A percentile compares a stretch with the other conserved stretches of the same genome.
phyloP scores from a whole-genome alignment of 2,113 vertebrate genomes.

The Tetrax tetrax region DNA sequence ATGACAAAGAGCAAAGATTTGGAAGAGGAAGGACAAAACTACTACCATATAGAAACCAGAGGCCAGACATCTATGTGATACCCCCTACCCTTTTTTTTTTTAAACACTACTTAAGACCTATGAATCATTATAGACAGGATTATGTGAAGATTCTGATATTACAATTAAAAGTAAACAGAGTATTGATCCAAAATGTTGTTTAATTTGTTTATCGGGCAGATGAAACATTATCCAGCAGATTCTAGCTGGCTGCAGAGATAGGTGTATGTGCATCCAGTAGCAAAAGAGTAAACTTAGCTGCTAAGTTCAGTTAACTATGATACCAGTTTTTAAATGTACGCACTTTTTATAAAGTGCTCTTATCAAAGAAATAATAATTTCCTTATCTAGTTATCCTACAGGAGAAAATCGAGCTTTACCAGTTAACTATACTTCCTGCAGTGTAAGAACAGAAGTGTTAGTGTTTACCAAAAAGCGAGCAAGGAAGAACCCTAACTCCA shows the following conservation, averaged over 20 bases:
- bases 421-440: background rate
- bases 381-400: background rate
- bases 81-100: background rate
- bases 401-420: background rate
- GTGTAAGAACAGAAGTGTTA: background rate
- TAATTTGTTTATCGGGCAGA: constrained; percentile 51
- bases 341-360: background rate
- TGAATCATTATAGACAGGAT: background rate
- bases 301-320: constrained; percentile 39
- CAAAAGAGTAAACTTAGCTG: constrained; percentile 63
- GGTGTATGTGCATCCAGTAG: background rate
- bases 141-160: constrained; percentile 50
- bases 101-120: background rate
- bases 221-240: constrained; percentile 71
- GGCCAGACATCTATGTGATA: background rate
- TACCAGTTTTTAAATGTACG: background rate
- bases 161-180: constrained; percentile 43
- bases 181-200: constrained; percentile 30
- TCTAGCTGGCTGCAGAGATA: constrained; percentile 70
- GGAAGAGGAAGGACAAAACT: background rate
- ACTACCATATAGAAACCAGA: background rate
- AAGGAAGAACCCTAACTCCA: background rate
- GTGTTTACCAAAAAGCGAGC: background rate
- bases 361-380: background rate
- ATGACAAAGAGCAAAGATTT: background rate